These are phyloP conservation scores for Callipepla californica DNA, from an alignment of 2,113 vertebrate species.

Conservation along the genomic window DNA sequence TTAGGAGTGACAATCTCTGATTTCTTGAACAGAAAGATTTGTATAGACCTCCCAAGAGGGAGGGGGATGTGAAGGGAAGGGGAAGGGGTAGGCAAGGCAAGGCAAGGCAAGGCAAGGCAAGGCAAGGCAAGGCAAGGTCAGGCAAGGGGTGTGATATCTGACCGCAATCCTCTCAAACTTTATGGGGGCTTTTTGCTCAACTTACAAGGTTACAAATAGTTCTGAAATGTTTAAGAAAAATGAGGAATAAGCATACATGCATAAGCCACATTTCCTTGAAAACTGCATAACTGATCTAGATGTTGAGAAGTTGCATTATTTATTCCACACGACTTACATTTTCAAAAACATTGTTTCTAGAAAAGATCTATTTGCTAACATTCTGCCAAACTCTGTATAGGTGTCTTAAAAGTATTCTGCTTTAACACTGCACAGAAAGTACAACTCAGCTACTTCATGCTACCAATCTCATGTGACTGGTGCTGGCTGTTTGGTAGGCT, in stretches of 20 bases:
- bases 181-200: not conserved
- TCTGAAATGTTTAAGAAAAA: not conserved
- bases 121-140: too few relatives aligned
- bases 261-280: slow-evolving; percentile 1
- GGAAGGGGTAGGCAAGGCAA: too few relatives aligned
- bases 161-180: not conserved
- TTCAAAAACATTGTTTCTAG: not conserved
- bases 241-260: not conserved
- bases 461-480: not conserved
- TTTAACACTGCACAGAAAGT: not conserved
- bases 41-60: not conserved
- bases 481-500: not conserved
- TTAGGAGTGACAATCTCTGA: not conserved
- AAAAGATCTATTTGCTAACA: not conserved
- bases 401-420: not conserved
- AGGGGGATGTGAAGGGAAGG: too few relatives aligned
- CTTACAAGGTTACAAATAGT: not conserved
- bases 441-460: not conserved
- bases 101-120: too few relatives aligned
- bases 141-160: not conserved
- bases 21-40: not conserved
- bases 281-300: not conserved
- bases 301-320: not conserved
- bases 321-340: not conserved
- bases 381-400: not conserved